phyloP scores from a whole-genome alignment of 2,113 vertebrate species.

The Siniperca knerii region DNA sequence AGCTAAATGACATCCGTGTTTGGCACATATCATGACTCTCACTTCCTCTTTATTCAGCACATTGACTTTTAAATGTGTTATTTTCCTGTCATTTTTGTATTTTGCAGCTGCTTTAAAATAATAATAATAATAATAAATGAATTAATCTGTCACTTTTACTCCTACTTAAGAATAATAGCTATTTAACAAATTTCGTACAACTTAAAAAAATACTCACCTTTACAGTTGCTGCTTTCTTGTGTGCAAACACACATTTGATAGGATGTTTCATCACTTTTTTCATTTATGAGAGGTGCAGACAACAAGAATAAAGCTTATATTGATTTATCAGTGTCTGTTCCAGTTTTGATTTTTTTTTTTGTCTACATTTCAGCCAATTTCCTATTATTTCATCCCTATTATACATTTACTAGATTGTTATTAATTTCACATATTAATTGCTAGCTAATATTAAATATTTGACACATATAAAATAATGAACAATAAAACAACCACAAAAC shows the following conservation, averaged over 20 bases:
- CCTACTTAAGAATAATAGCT: background rate
- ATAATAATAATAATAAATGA: no score
- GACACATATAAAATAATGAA: no score
- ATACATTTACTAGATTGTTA: background rate
- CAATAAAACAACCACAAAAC: background rate
- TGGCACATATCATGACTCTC: constrained; percentile 56
- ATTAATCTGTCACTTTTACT: no score
- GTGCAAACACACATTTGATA: no score
- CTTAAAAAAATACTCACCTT: background rate
- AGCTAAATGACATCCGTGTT: constrained; percentile 76
- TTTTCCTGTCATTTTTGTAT: background rate
- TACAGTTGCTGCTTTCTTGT: background rate
- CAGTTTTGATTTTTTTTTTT: no score
- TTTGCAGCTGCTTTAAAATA: no score
- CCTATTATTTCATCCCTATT: background rate
- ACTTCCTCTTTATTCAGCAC: constrained; percentile 18
- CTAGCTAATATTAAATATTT: no score
- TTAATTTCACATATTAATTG: no score
- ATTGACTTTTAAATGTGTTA: background rate
- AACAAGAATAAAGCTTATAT: background rate
- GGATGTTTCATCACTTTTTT: background rate
- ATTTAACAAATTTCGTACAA: background rate
- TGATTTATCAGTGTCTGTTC: background rate
- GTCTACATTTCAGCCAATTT: background rate
- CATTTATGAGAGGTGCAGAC: no score